Evolutionary conservation across 2,113 vertebrate species (phyloP), one percentile per base, ranked within the genome.

Genomic region (Trematomus loennbergii): DNA sequence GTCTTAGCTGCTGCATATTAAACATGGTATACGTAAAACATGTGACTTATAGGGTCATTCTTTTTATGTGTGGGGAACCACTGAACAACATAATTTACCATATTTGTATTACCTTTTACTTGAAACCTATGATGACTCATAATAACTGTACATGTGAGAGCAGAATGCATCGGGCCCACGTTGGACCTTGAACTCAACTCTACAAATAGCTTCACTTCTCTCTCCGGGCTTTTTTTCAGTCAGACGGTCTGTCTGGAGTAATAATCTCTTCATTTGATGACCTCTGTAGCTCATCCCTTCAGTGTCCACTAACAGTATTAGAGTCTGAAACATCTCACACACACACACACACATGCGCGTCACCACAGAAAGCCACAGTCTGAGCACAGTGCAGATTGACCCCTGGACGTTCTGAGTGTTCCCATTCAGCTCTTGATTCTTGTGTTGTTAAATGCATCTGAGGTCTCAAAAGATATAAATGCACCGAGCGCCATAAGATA

Each of bases 191-290:
- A 78, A n/a, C 59, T 73, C 36, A 40, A 52, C 16, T 75, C 64
- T 15, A 64, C 58, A 79, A 79, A 57, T 15, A 82, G 25, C 65
- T 36, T 57, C 70, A 64, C 29, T 55, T 22, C 48, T 67, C 55
- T 63, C 40, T 15, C n/a, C 54, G 43, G 67, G 16, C 9, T 60
- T 52, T 54, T 68, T 63, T 62, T 33, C 13, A 61, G 45, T 71
- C 65, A 54, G 25, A 69, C 66, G 50, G 53, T 69, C 83, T 70
- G 72, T 72, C 74, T 83, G 55, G 69, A 77, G 64, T 12, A 12
- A 80, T 90, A 87, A 88, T 87, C 70, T 73, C 53, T 55, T 61
- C 53, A 79, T 86, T 72, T 77, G 72, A 71, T 72, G 69, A 76
- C 78, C 77, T 82, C 49, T 86, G 60, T 59, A 53, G 77, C 74